Conservation (phyloP, 2,113 vertebrate species). For the Rhynchopsitta pachyrhyncha region DNA sequence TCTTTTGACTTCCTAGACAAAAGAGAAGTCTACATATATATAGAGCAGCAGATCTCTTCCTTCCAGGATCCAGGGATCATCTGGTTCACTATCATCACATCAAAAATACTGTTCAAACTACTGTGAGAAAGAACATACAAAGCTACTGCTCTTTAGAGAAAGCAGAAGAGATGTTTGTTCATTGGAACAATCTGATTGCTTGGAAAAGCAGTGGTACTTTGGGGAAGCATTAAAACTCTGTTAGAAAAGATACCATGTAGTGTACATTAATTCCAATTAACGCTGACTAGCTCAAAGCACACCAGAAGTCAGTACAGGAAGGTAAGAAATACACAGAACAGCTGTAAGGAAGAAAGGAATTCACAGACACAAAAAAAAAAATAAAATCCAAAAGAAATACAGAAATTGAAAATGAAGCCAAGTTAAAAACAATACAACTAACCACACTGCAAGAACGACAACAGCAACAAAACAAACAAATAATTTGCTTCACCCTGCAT, state of each 20-base stretch:
- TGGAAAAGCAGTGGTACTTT: neutral
- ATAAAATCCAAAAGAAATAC: fast-evolving
- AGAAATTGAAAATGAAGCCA: neutral
- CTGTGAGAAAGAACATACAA: neutral
- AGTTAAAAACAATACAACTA: neutral
- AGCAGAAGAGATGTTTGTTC: neutral
- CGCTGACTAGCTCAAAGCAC: neutral
- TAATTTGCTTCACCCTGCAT: neutral
- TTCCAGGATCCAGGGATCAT: neutral
- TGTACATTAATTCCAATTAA: neutral
- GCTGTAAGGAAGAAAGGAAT: neutral
- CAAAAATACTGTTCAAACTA: neutral
- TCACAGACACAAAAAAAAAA: neutral
- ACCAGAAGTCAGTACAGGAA: neutral
- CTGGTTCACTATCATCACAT: neutral
- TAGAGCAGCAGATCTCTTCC: neutral
- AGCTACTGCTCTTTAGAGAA: neutral
- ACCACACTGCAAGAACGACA: neutral
- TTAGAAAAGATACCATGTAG: neutral
- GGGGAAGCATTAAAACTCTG: neutral
- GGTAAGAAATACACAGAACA: neutral
- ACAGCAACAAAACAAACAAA: neutral
- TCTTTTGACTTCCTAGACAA: neutral
- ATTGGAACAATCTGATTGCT: neutral
- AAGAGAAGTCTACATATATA: neutral